Conservation (phyloP, 2,888 invertebrate genomes). For the Drosophila subquinaria region DNA sequence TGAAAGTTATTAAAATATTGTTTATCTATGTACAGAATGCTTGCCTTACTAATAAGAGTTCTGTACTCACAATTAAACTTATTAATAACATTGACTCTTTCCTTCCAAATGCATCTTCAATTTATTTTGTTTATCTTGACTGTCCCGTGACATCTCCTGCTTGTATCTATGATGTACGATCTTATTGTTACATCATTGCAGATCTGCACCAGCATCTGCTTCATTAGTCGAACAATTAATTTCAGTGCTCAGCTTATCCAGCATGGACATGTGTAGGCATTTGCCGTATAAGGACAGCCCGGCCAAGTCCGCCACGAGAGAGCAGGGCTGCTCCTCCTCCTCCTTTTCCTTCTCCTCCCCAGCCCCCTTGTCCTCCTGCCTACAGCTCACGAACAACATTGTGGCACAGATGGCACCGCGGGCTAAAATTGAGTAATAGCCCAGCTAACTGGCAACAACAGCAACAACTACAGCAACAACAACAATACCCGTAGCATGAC, state of each 20-base stretch:
- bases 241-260: slow-evolving; percentile 47
- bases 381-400: slow-evolving; percentile 25
- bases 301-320: slow-evolving; percentile 17
- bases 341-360: too few species aligned
- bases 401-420: slow-evolving; percentile 65
- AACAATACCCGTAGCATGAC: slow-evolving; percentile 54
- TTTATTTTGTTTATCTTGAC: slow-evolving; percentile 34
- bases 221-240: slow-evolving; percentile 76
- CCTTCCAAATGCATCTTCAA: slow-evolving; percentile 16
- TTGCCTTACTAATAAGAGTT: too few species aligned
- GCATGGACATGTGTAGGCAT: slow-evolving; percentile 56
- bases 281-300: slow-evolving; percentile 63
- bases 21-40: neutral
- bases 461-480: slow-evolving; percentile 36
- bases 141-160: slow-evolving; percentile 45
- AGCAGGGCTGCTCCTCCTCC: slow-evolving; percentile 1
- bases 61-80: neutral
- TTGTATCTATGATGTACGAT: slow-evolving; percentile 52
- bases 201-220: slow-evolving; percentile 59
- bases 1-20: neutral
- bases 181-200: slow-evolving; percentile 59
- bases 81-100: slow-evolving; percentile 15
- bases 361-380: neutral
- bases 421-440: slow-evolving; percentile 79
- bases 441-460: slow-evolving; percentile 68